Evolutionary conservation across 2,888 invertebrate species (phyloP).

Genomic region (Epirrita christyi): DNA sequence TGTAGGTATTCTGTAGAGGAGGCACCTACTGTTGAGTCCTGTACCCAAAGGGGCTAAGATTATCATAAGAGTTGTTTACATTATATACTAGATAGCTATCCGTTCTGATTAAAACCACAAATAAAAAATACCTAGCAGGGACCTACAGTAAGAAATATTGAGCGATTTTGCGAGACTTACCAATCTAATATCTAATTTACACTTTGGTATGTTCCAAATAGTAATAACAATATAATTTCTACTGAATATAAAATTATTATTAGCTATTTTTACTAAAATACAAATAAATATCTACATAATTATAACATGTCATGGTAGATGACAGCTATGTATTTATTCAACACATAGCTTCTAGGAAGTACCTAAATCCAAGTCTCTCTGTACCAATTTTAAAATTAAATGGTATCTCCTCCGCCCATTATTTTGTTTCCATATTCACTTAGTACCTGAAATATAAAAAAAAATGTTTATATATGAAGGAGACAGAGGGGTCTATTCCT

Average conservation of each 20-base stretch:
- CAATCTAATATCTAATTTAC: slow-evolving; percentile 49
- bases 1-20: too few species aligned
- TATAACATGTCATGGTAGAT: slow-evolving; percentile 40
- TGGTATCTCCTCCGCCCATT: slow-evolving; percentile 86
- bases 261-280: slow-evolving; percentile 17
- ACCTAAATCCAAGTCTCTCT: neutral
- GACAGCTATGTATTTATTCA: neutral
- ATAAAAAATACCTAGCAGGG: neutral
- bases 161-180: slow-evolving; percentile 59
- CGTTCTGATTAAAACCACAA: too few species aligned
- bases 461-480: too few species aligned
- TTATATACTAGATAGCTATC: too few species aligned
- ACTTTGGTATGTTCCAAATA: slow-evolving; percentile 74
- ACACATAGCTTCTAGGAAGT: neutral
- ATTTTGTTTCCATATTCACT: slow-evolving; percentile 93
- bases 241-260: slow-evolving; percentile 31
- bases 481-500: too few species aligned
- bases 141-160: slow-evolving; percentile 34
- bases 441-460: slow-evolving; percentile 86
- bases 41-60: too few species aligned
- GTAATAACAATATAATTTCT: slow-evolving; percentile 17
- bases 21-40: too few species aligned
- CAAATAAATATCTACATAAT: neutral
- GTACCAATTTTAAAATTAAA: slow-evolving; percentile 46
- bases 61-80: too few species aligned